Conservation (phyloP, 2,888 invertebrate species). For the Axea sp. region DNA sequence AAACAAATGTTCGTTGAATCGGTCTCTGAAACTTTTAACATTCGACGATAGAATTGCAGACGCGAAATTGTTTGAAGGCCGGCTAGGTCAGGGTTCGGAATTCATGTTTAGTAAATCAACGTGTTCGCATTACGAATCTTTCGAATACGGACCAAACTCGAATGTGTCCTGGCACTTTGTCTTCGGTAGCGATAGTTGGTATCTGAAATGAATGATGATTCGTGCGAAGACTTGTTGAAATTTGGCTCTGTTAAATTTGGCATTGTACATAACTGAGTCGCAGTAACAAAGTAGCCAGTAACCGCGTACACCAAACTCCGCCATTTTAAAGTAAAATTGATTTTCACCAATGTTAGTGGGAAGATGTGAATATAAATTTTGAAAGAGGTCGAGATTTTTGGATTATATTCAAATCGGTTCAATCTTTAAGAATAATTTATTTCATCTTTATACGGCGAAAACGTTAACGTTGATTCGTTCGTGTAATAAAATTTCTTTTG, state of each 20-base stretch:
- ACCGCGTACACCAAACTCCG: constrained; percentile 79
- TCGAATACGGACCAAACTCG: constrained; percentile 68
- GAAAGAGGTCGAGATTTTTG: constrained; percentile 52
- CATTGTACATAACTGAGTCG: constrained; percentile 2
- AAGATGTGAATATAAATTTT: constrained; percentile 47
- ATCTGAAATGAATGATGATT: constrained; percentile 63
- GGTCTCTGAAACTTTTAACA: no score
- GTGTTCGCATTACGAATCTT: constrained; percentile 76
- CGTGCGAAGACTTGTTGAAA: constrained; percentile 48
- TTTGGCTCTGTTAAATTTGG: constrained; percentile 19
- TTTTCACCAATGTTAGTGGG: constrained; percentile 74
- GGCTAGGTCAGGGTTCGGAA: constrained; percentile 5
- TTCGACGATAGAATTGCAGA: background rate
- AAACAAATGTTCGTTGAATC: constrained; percentile 13
- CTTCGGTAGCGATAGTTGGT: constrained; percentile 53
- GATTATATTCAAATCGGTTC: constrained; percentile 14
- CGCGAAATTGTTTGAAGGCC: constrained; percentile 21
- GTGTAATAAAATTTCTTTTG: constrained; percentile 7
- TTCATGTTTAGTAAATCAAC: no score
- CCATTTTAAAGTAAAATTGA: constrained; percentile 70
- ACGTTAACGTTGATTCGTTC: constrained; percentile 1
- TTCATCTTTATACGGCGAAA: no score
- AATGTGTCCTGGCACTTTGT: constrained; percentile 56
- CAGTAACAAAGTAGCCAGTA: constrained; percentile 77
- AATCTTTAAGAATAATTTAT: background rate